phyloP scores from a whole-genome alignment of 2,888 invertebrate genomes.

The Hyalella azteca region DNA sequence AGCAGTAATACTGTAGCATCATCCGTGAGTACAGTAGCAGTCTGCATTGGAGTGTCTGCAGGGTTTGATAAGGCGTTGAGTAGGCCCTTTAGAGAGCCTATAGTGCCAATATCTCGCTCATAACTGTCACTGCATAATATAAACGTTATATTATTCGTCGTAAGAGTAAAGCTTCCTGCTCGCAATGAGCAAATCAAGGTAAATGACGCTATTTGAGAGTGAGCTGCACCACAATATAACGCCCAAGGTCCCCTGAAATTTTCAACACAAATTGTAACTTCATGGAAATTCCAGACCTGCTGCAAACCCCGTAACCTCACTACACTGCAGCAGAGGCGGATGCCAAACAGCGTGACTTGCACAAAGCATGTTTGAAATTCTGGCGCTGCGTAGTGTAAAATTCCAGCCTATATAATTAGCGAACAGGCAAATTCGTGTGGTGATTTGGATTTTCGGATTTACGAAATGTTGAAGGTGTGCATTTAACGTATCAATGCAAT shows the following conservation, averaged over 20 bases:
- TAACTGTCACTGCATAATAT: background rate
- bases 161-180: background rate
- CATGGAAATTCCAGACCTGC: background rate
- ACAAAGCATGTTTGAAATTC: background rate
- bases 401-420: no score
- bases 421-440: no score
- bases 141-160: slow-evolving; percentile 1
- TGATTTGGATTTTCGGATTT: no score
- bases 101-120: background rate
- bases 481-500: no score
- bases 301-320: background rate
- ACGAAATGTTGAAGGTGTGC: no score
- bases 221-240: background rate
- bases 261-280: background rate
- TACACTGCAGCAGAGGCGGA: background rate
- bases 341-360: background rate
- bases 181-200: background rate
- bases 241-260: background rate
- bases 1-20: no score
- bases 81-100: background rate
- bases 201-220: background rate
- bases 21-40: no score
- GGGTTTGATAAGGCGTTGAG: slow-evolving; percentile 3
- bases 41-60: background rate
- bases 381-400: no score